These are phyloP conservation scores for Myzus persicae DNA, from an alignment of 1,140 invertebrate genomes.

Conservation along the genomic window DNA sequence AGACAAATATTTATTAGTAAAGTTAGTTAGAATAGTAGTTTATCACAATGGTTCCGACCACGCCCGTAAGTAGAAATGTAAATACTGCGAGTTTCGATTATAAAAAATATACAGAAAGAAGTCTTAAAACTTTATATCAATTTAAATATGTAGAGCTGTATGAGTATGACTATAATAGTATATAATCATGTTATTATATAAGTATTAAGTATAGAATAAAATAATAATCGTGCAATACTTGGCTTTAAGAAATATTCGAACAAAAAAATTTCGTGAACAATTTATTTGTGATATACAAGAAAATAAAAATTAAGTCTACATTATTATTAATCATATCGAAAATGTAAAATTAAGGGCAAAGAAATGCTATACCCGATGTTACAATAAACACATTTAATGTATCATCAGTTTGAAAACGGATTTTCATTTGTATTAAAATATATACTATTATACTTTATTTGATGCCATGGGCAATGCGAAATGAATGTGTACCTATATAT, in stretches of 20 bases:
- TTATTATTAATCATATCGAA: background rate
- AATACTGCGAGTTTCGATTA: background rate
- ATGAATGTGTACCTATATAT: background rate
- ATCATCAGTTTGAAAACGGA: background rate
- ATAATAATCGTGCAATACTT: background rate
- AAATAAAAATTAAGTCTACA: background rate
- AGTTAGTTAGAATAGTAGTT: constrained; percentile 17
- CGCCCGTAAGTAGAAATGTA: background rate
- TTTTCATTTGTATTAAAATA: background rate
- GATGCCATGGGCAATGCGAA: background rate
- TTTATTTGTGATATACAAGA: background rate
- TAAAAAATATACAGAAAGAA: background rate
- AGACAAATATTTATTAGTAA: constrained; percentile 35
- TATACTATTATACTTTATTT: background rate
- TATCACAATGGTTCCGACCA: background rate
- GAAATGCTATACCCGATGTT: background rate
- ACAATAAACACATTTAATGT: background rate
- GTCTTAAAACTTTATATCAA: background rate
- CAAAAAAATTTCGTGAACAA: background rate
- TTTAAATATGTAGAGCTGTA: background rate
- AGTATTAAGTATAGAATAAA: background rate
- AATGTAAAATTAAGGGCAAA: background rate
- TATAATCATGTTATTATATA: background rate
- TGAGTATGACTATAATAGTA: background rate
- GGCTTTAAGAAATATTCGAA: background rate